These are phyloP conservation scores for Danio rerio DNA, from an alignment of 2,113 vertebrate genomes.

Conservation along the genomic window DNA sequence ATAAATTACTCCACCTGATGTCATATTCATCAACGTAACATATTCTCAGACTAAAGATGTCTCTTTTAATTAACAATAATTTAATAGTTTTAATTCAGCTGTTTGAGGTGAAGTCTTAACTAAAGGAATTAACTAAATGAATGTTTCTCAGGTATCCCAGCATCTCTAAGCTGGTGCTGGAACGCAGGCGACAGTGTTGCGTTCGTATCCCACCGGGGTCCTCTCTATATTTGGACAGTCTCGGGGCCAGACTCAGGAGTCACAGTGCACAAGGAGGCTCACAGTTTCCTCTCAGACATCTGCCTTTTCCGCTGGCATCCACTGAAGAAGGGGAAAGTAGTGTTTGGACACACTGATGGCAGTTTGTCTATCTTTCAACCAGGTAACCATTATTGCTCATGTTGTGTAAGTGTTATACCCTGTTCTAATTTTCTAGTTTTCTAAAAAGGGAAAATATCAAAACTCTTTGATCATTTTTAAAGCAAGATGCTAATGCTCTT, in stretches of 20 bases:
- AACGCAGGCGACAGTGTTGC: constrained; percentile 84
- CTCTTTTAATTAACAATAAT: background rate
- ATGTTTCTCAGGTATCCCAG: constrained; percentile 81
- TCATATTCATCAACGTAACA: background rate
- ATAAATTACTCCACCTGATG: background rate
- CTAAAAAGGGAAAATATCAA: too few species aligned
- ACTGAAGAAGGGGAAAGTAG: constrained; percentile 89
- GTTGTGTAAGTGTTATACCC: too few species aligned
- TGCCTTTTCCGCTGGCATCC: constrained; percentile 94
- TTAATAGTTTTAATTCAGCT: too few species aligned
- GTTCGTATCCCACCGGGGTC: constrained; percentile 91
- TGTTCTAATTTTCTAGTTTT: too few species aligned
- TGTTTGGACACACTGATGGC: constrained; percentile 94
- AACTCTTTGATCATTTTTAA: too few species aligned
- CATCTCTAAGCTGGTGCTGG: constrained; percentile 94
- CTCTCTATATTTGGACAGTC: constrained; percentile 89
- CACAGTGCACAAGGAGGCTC: constrained; percentile 89
- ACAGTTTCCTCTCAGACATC: constrained; percentile 94
- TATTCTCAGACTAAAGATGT: background rate
- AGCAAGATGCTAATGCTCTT: too few species aligned
- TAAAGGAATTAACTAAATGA: background rate
- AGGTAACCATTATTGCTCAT: constrained; percentile 72
- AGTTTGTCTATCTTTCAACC: constrained; percentile 95
- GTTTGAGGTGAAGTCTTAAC: background rate
- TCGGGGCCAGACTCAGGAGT: constrained; percentile 85